Percentiles rank a stretch among this genome's conserved stretches.
These are phyloP conservation scores for Harpagifer antarcticus DNA, from an alignment of 2,797 vertebrate genomes.

Conservation along the genomic window DNA sequence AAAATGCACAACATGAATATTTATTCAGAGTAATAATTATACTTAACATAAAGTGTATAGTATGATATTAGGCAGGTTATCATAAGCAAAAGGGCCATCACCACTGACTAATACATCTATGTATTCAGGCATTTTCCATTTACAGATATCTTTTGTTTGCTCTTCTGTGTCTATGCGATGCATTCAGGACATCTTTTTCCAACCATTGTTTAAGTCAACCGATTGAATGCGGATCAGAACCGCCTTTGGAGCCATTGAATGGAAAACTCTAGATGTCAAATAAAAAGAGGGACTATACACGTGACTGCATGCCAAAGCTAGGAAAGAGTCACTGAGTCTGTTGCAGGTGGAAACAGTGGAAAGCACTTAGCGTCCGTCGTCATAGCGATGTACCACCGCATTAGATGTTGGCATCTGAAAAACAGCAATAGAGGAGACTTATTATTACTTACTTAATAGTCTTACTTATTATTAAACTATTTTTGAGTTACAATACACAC, in stretches of 20 bases:
- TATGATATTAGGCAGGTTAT: background rate
- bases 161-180: too few species aligned
- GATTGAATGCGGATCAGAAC: slow-evolving; percentile 12
- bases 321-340: slow-evolving; percentile 6
- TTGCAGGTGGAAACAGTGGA: slow-evolving; percentile 65
- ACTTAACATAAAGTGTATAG: background rate
- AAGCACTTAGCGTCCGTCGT: slow-evolving; percentile 61
- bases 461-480: background rate
- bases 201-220: background rate
- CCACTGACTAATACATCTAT: background rate
- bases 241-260: background rate
- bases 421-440: slow-evolving; percentile 16
- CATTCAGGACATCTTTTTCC: background rate
- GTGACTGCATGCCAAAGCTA: background rate
- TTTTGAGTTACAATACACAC: background rate
- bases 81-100: background rate
- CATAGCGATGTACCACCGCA: slow-evolving; percentile 23
- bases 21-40: background rate
- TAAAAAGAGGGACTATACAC: background rate
- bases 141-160: background rate
- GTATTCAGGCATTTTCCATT: background rate
- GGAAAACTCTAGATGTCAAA: background rate
- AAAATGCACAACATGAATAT: background rate
- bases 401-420: slow-evolving; percentile 53
- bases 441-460: too few species aligned